Base-by-base conservation (phyloP, 2,113 vertebrate genomes). In the Hydrochoerus hydrochaeris region DNA sequence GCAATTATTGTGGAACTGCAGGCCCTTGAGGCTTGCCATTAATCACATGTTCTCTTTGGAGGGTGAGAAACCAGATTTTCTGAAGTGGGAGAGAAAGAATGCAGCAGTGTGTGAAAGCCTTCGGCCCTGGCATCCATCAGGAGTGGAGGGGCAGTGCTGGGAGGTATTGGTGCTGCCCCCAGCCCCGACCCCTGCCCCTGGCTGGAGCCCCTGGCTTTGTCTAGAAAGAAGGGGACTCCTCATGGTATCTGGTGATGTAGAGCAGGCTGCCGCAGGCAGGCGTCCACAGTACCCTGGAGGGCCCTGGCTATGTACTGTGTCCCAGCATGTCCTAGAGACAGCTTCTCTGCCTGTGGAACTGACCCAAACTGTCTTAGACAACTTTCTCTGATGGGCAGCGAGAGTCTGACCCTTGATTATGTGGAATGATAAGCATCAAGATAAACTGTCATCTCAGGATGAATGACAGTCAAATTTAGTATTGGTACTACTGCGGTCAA, bases 121-220 rank as follows among this genome's bases (percentile, higher is more conserved):
- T 35, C 14, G 38, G 46, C 54, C 30, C 22, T 0, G 0, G 44
- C 22, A 7, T 11, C 26, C 0, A 0, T 8, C 38, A 54, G 73
- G 24, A n/a, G 17, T 30, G 26, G 30, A 26, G 0, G 35, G 11
- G 62, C 52, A 1, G 2, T 0, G n/a, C 30, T 22, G 35, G 22
- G 22, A 12, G 69, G 38, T 3, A 2, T 28, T 12, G 13, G 52
- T 16, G 13, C n/a, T 13, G 24, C 41, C 73, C 38, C 11, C 73
- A 26, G 41, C 41, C 41, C 11, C 26, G 24, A 12, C 4, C 16
- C 11, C 4, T 71, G 12, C 46, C 41, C 24, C 63, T 60, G 88
- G 32, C 54, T 28, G 73, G 80, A 20, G 12, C 35, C 49, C 16
- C 8, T 30, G 38, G 60, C 30, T 49, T 26, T 86, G 24, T 26